phyloP scores from a whole-genome alignment of 2,888 invertebrate species.

The Clitarchus hookeri region DNA sequence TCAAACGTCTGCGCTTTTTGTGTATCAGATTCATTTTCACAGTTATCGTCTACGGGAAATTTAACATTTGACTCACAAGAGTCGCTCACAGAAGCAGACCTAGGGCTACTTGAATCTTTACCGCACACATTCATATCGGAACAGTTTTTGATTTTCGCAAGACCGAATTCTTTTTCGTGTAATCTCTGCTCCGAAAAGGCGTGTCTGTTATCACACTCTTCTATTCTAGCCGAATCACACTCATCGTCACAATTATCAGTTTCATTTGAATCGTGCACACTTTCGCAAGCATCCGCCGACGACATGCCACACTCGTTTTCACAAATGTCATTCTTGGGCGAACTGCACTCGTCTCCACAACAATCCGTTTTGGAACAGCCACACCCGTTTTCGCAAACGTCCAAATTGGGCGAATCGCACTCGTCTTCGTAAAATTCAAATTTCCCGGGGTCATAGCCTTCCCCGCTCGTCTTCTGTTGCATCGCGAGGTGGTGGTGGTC shows the following conservation, averaged over 20 bases:
- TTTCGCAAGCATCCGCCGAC: neutral
- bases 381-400: neutral
- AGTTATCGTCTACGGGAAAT: neutral
- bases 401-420: neutral
- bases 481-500: slow-evolving; percentile 1
- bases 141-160: neutral
- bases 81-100: neutral
- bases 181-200: neutral
- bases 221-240: neutral
- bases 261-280: neutral
- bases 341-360: slow-evolving; percentile 7
- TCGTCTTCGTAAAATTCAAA: slow-evolving; percentile 14
- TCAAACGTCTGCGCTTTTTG: neutral
- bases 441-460: neutral
- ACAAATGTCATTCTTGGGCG: neutral
- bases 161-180: neutral
- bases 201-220: neutral
- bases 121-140: neutral
- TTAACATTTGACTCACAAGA: neutral
- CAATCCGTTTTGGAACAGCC: neutral
- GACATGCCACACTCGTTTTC: neutral
- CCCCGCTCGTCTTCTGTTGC: neutral
- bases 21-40: slow-evolving; percentile 6
- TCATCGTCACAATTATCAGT: neutral
- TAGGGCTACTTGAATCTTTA: neutral